Conservation (phyloP, 2,797 vertebrate species). For the Anas acuta region DNA sequence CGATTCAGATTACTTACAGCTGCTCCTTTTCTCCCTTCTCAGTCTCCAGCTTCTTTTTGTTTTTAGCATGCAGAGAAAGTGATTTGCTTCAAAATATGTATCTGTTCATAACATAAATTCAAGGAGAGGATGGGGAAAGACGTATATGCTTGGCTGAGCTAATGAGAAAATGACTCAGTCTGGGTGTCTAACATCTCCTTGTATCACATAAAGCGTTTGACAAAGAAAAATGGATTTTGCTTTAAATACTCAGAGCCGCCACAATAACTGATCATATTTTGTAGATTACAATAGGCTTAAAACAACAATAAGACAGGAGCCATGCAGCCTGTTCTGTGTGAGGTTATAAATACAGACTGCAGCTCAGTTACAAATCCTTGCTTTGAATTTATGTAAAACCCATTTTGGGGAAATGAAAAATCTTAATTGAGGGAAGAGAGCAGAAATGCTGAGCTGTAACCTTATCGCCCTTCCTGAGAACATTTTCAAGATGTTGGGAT, state of each 20-base stretch:
- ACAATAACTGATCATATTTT: slow-evolving; percentile 11
- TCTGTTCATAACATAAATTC: slow-evolving; percentile 64
- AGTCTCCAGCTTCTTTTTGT: slow-evolving; percentile 5
- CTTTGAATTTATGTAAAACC: neutral
- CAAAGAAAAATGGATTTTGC: slow-evolving; percentile 73
- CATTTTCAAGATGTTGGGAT: neutral
- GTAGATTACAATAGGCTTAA: slow-evolving; percentile 30
- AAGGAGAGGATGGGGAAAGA: slow-evolving; percentile 14
- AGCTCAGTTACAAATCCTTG: neutral
- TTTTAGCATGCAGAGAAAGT: slow-evolving; percentile 31
- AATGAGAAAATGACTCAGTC: slow-evolving; percentile 49
- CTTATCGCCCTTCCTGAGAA: neutral
- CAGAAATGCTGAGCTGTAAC: neutral
- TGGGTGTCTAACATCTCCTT: slow-evolving; percentile 36
- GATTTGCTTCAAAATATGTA: slow-evolving; percentile 47
- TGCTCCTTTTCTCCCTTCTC: neutral
- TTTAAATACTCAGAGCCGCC: neutral
- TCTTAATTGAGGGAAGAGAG: neutral
- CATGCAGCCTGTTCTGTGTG: neutral
- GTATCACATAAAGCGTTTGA: slow-evolving; percentile 45
- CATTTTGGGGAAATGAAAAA: slow-evolving; percentile 18
- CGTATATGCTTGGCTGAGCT: slow-evolving; percentile 28
- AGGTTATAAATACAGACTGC: neutral
- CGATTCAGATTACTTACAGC: slow-evolving; percentile 5
- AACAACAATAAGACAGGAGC: neutral